Percentiles rank a stretch among this genome's conserved stretches.
phyloP scores from a whole-genome alignment of 1,140 invertebrate species.

The Drosophila pachea region DNA sequence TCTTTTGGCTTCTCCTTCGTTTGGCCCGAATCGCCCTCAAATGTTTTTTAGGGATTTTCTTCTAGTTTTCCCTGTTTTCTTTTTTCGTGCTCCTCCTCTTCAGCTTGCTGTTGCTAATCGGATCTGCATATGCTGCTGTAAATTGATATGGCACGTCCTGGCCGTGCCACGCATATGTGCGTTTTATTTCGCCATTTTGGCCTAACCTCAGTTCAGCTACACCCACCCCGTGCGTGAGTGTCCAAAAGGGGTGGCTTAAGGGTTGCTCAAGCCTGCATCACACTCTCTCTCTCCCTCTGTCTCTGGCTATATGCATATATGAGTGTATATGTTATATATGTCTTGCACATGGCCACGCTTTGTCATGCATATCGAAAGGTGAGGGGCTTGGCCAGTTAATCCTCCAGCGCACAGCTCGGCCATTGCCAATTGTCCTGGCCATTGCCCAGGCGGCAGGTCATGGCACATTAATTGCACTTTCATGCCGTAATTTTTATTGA shows the following conservation, averaged over 20 bases:
- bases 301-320: conserved; percentile 12
- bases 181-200: conserved; percentile 65
- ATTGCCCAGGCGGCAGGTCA: conserved; percentile 37
- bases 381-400: conserved; percentile 16
- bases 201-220: conserved; percentile 48
- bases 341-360: conserved; percentile 19
- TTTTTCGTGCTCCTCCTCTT: conserved; percentile 1
- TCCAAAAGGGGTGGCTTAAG: conserved; percentile 66
- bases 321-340: conserved; percentile 1
- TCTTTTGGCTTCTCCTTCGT: conserved; percentile 15
- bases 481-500: conserved; percentile 58
- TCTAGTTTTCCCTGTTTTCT: background rate
- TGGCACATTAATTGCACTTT: conserved; percentile 63
- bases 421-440: conserved; percentile 40
- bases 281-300: conserved; percentile 4
- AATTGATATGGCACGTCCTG: conserved; percentile 60
- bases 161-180: conserved; percentile 22
- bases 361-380: conserved; percentile 51
- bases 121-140: conserved; percentile 73
- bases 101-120: conserved; percentile 41
- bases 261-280: conserved; percentile 40
- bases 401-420: conserved; percentile 7
- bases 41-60: conserved; percentile 7
- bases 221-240: background rate
- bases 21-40: conserved; percentile 30